These are phyloP conservation scores for Patella vulgata DNA, from an alignment of 1,140 invertebrate genomes.

Conservation along the genomic window DNA sequence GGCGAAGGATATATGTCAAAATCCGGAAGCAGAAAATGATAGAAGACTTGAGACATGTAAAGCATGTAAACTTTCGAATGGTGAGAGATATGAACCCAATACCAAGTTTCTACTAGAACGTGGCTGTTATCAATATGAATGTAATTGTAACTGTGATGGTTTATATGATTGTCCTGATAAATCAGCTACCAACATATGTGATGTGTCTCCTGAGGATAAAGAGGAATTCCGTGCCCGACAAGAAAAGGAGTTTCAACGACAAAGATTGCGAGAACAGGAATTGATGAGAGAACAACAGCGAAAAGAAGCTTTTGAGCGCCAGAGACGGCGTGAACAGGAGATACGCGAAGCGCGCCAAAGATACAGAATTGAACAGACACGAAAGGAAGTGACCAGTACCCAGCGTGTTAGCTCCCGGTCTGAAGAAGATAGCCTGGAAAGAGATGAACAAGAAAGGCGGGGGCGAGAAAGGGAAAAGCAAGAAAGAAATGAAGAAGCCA, in stretches of 20 bases:
- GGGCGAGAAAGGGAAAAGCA: no score
- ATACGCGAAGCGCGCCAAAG: not conserved
- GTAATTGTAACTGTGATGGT: conserved; percentile 46
- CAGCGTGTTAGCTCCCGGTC: no score
- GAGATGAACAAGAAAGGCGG: no score
- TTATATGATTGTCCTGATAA: conserved; percentile 12
- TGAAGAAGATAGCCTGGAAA: no score
- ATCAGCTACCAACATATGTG: conserved; percentile 14
- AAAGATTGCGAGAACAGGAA: conserved; percentile 16
- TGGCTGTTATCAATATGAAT: conserved; percentile 39
- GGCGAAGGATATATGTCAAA: conserved; percentile 27
- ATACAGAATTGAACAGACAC: no score
- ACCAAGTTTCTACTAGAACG: conserved; percentile 25
- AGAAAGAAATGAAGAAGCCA: no score
- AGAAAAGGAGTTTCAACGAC: conserved; percentile 23
- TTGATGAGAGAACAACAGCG: conserved; percentile 13
- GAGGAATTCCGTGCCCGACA: not conserved
- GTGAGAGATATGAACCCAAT: conserved; percentile 14
- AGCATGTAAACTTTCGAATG: conserved; percentile 15
- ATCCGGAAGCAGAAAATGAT: not conserved
- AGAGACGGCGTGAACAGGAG: not conserved
- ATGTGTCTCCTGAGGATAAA: not conserved
- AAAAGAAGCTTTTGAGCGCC: not conserved
- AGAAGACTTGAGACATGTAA: not conserved
- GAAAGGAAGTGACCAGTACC: no score